These are phyloP conservation scores for Tribolium castaneum DNA, from an alignment of 1,140 invertebrate genomes.

Conservation along the genomic window DNA sequence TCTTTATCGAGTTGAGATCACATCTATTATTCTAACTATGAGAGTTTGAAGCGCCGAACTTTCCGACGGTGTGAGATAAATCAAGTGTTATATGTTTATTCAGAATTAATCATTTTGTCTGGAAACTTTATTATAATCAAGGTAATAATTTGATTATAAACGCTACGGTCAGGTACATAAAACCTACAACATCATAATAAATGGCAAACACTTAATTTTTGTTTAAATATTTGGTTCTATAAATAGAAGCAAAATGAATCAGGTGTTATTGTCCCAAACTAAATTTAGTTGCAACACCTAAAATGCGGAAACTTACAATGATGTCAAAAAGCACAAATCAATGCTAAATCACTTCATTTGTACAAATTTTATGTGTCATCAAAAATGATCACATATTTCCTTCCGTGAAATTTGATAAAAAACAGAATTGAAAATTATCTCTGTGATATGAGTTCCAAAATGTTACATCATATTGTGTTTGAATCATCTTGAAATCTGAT, in stretches of 20 bases:
- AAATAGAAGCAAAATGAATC: constrained; percentile 25
- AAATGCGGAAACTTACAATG: too few relatives aligned
- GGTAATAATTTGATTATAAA: constrained; percentile 13
- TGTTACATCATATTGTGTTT: too few relatives aligned
- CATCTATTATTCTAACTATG: background rate
- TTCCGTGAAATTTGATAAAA: too few relatives aligned
- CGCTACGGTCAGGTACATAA: background rate
- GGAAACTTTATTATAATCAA: background rate
- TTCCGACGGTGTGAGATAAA: constrained; percentile 19
- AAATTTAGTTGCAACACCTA: too few relatives aligned
- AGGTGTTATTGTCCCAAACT: background rate
- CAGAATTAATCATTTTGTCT: background rate
- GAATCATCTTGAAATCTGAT: too few relatives aligned
- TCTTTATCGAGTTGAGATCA: background rate
- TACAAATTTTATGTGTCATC: too few relatives aligned
- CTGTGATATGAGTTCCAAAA: too few relatives aligned
- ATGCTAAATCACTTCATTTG: too few relatives aligned
- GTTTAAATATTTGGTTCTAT: constrained; percentile 13
- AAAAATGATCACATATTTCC: too few relatives aligned
- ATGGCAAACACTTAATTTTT: constrained; percentile 13
- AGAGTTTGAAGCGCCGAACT: background rate
- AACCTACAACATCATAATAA: constrained; percentile 8
- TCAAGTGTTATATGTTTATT: background rate
- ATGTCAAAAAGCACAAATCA: background rate
- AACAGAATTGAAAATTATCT: too few relatives aligned